Evolutionary conservation across 2,113 vertebrate species (phyloP).

Genomic region (Microtus ochrogaster): DNA sequence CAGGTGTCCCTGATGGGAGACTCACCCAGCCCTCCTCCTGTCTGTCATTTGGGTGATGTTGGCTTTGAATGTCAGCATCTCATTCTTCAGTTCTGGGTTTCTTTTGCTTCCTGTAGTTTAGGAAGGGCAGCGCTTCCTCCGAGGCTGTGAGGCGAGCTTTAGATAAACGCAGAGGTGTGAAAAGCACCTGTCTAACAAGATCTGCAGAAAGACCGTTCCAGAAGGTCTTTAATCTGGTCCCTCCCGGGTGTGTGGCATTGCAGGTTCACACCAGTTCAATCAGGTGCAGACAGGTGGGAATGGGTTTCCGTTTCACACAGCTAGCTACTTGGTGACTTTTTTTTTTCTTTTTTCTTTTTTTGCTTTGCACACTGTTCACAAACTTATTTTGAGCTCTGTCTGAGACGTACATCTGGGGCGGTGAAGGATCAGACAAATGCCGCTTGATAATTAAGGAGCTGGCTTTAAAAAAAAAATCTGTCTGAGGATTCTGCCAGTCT

Average conservation of each 20-base stretch:
- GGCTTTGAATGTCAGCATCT: constrained; percentile 38
- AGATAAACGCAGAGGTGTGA: constrained; percentile 82
- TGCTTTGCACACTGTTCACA: constrained; percentile 71
- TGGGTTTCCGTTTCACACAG: constrained; percentile 68
- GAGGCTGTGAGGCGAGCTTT: constrained; percentile 71
- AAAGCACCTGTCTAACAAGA: constrained; percentile 83
- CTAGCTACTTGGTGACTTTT: not conserved
- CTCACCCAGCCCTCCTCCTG: not conserved
- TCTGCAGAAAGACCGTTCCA: constrained; percentile 60
- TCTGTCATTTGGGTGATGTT: not conserved
- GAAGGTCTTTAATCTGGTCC: constrained; percentile 76
- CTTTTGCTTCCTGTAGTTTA: constrained; percentile 59
- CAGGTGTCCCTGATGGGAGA: constrained; percentile 38
- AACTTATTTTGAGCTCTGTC: constrained; percentile 75
- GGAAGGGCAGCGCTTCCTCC: constrained; percentile 71
- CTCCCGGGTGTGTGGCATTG: constrained; percentile 52
- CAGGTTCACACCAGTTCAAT: constrained; percentile 71
- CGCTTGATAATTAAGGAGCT: constrained; percentile 61
- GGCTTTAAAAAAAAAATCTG: constrained; percentile 35
- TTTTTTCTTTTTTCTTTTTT: not conserved
- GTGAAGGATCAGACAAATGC: constrained; percentile 57
- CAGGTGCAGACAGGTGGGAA: constrained; percentile 73
- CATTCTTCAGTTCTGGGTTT: constrained; percentile 60
- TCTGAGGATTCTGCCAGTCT: constrained; percentile 50
- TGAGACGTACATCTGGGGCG: constrained; percentile 64